phyloP scores from a whole-genome alignment of 2,888 invertebrate genomes.

The Siphlonurus alternatus region DNA sequence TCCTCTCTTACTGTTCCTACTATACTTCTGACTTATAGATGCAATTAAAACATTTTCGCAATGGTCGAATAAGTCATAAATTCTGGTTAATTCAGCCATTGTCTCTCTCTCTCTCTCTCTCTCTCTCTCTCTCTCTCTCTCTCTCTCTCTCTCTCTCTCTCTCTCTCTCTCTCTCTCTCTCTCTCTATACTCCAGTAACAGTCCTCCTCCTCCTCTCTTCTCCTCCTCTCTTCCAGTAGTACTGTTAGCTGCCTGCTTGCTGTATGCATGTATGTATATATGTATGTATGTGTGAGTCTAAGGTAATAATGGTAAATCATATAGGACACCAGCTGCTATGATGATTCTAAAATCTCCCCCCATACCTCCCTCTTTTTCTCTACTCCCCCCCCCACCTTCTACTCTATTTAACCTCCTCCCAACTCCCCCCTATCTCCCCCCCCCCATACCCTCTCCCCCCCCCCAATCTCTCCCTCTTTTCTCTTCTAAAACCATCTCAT shows the following conservation, averaged over 20 bases:
- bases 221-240: neutral
- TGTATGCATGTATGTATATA: neutral
- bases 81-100: slow-evolving; percentile 4
- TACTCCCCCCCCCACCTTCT: neutral
- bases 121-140: neutral
- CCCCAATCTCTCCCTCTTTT: neutral
- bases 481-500: neutral
- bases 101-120: neutral
- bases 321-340: slow-evolving; percentile 1
- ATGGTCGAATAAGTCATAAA: slow-evolving; percentile 4
- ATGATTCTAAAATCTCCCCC: slow-evolving; percentile 2
- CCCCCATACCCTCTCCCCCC: neutral
- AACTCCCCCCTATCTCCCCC: neutral
- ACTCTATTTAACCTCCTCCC: neutral
- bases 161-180: no score
- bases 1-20: neutral
- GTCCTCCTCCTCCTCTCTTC: no score
- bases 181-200: neutral
- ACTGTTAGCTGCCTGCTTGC: neutral
- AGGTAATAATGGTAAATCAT: slow-evolving; percentile 3
- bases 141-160: neutral
- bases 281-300: neutral
- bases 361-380: neutral
- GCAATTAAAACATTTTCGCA: slow-evolving; percentile 4
- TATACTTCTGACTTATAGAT: slow-evolving; percentile 2